Percentiles rank a stretch among this genome's conserved stretches.
These are phyloP conservation scores for Scaptomyza reducta DNA, from an alignment of 2,888 invertebrate species.

Conservation along the genomic window DNA sequence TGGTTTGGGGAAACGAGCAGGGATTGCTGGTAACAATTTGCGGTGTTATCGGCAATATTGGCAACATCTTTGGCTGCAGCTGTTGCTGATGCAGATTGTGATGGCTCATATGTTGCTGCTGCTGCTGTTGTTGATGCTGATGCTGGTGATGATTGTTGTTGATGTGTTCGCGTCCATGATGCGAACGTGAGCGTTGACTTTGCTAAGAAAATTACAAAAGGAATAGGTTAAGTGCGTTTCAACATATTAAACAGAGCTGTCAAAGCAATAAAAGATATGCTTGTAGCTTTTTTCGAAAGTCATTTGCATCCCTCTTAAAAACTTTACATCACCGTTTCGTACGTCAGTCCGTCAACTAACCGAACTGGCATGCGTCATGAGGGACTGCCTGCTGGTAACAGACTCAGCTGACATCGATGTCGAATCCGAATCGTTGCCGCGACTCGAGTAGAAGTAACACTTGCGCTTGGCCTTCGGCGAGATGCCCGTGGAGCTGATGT, in stretches of 20 bases:
- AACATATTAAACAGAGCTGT: neutral
- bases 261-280: neutral
- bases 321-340: neutral
- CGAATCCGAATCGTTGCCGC: constrained; percentile 85
- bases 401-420: constrained; percentile 89
- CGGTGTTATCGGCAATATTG: constrained; percentile 67
- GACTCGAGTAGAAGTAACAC: constrained; percentile 76
- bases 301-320: neutral
- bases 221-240: neutral
- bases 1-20: constrained; percentile 85
- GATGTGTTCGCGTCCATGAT: constrained; percentile 42
- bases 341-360: constrained; percentile 70
- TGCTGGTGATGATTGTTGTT: constrained; percentile 48
- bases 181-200: constrained; percentile 63
- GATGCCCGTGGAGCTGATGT: constrained; percentile 80
- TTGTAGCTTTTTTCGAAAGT: neutral
- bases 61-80: constrained; percentile 72
- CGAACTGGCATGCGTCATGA: constrained; percentile 84
- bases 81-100: constrained; percentile 54
- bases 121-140: constrained; percentile 41
- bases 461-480: constrained; percentile 83
- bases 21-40: constrained; percentile 77
- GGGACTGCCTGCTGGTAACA: constrained; percentile 86
- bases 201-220: constrained; percentile 40
- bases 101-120: constrained; percentile 44